Conservation (phyloP, 2,888 invertebrate species). For the Sesia apiformis region DNA sequence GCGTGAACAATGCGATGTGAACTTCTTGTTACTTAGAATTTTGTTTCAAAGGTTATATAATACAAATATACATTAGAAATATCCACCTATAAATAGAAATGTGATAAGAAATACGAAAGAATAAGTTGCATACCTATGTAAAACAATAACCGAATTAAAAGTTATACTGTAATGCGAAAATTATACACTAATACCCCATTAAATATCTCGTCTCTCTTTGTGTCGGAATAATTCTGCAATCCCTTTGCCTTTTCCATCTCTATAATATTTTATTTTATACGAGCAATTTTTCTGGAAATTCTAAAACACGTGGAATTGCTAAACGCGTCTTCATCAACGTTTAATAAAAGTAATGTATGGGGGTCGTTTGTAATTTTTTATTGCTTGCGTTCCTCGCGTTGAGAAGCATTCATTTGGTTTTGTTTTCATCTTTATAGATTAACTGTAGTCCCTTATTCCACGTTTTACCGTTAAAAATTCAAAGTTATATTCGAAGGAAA, state of each 20-base stretch:
- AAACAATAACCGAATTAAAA: no score
- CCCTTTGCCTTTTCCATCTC: conserved; percentile 14
- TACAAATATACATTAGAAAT: no score
- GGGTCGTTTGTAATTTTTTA: conserved; percentile 35
- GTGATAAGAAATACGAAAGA: no score
- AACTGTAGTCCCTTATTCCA: no score
- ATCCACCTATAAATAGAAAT: no score
- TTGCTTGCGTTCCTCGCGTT: conserved; percentile 18
- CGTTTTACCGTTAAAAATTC: no score
- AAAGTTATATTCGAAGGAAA: no score
- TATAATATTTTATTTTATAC: conserved; percentile 39
- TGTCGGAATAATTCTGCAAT: conserved; percentile 45
- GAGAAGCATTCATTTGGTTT: conserved; percentile 16
- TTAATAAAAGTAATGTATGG: conserved; percentile 40
- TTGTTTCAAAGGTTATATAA: neutral
- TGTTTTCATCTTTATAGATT: conserved; percentile 3
- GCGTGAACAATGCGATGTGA: conserved; percentile 51
- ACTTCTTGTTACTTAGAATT: neutral
- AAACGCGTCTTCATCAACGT: conserved; percentile 36
- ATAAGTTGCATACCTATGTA: no score
- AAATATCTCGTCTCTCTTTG: conserved; percentile 34
- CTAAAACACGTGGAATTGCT: conserved; percentile 26
- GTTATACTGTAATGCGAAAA: conserved; percentile 21
- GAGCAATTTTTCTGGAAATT: conserved; percentile 31
- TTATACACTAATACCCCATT: conserved; percentile 27